phyloP scores from a whole-genome alignment of 2,113 vertebrate genomes.

The Cepphus grylle region DNA sequence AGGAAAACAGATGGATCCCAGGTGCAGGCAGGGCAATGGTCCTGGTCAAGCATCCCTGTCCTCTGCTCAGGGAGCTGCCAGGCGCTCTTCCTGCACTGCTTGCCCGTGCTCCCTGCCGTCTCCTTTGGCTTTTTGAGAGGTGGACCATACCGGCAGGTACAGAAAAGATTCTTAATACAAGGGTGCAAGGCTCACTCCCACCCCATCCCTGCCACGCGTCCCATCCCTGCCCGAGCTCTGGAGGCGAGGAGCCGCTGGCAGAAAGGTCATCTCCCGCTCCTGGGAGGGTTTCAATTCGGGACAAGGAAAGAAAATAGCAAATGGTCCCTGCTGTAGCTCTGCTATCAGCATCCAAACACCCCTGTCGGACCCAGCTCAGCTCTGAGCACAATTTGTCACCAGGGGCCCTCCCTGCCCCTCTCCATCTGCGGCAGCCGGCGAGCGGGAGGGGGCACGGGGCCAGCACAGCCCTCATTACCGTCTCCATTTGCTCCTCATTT shows the following conservation, averaged over 20 bases:
- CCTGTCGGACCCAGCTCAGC: background rate
- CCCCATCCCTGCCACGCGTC: fast-evolving
- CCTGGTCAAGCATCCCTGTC: background rate
- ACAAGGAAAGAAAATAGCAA: slow-evolving; percentile 69
- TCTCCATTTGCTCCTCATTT: slow-evolving; percentile 77
- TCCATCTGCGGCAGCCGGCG: slow-evolving; percentile 18
- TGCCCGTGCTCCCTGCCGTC: background rate
- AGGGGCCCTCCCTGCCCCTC: slow-evolving; percentile 1
- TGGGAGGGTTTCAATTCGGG: background rate
- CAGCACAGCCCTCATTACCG: slow-evolving; percentile 20
- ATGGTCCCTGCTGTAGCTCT: slow-evolving; percentile 47
- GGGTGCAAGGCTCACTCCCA: background rate
- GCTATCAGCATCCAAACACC: slow-evolving; percentile 56
- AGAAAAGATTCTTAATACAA: background rate
- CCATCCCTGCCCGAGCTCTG: fast-evolving
- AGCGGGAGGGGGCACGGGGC: slow-evolving; percentile 22
- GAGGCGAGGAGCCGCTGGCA: background rate
- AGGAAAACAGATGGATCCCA: background rate
- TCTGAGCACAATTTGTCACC: slow-evolving; percentile 61
- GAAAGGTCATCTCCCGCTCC: background rate
- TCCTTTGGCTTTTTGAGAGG: background rate
- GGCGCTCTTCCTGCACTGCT: background rate
- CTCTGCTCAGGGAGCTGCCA: background rate
- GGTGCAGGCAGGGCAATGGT: background rate
- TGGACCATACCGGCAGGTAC: background rate